Evolutionary conservation across 2,888 invertebrate genomes (phyloP), one percentile per base, ranked within the genome.

Genomic region (Synergus umbraculus): DNA sequence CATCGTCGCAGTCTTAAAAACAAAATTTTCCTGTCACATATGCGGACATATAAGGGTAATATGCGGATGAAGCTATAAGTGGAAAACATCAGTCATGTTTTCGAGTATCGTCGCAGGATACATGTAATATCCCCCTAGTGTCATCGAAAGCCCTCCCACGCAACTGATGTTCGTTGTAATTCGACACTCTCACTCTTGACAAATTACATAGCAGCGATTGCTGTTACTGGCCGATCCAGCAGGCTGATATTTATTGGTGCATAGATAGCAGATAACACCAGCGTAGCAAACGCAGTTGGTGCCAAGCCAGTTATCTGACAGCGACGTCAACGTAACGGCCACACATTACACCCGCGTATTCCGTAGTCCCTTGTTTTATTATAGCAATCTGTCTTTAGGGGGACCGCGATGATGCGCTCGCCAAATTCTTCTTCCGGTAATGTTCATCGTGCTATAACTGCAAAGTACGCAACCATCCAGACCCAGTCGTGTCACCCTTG

Each of bases 241-340:
- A 81, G 78, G 81, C 81, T 80, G 86, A 86, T 88, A 88, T 89
- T 88, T 85, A 87, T 86, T 85, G 86, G 82, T 84, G 85, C 84
- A 85, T 83, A 87, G 88, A 89, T 89, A 85, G 84, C 80, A 86
- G 88, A 89, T 88, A 86, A 82, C 85, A 80, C 81, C 82, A 81
- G 76, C 78, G 82, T 79, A 80, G 85, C 80, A 76, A 85, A 82
- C 81, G 84, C 83, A 86, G 83, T 89, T 87, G 87, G 89, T 88
- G 87, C 89, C 84, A 87, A 87, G 88, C 87, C 88, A 89, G 89
- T 88, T 87, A 88, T 86, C 86, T 85, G 85, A 82, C 83, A 84
- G 84, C 85, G 83, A 86, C 86, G 87, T 86, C 85, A 84, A 86
- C 86, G 86, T 86, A 87, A 89, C 86, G 83, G 88, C 87, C 87